These are phyloP conservation scores for Uria aalge DNA, from an alignment of 2,113 vertebrate genomes.

Conservation along the genomic window DNA sequence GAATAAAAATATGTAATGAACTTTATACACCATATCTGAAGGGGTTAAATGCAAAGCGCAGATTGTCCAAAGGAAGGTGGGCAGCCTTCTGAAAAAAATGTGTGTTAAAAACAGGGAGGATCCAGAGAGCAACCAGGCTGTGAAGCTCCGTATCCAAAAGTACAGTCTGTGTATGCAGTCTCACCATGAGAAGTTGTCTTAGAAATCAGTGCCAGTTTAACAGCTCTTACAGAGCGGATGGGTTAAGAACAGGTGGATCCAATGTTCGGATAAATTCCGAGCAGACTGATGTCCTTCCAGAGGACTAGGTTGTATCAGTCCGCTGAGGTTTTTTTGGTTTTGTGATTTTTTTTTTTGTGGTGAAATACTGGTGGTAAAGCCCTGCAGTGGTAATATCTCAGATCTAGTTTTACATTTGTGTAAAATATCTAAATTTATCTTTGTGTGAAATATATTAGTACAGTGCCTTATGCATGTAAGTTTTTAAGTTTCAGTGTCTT, in stretches of 20 bases:
- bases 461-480: neutral
- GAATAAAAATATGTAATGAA: neutral
- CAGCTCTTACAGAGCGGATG: neutral
- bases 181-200: neutral
- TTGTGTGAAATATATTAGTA: neutral
- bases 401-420: neutral
- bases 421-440: neutral
- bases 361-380: neutral
- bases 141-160: neutral
- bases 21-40: fast-evolving
- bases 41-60: neutral
- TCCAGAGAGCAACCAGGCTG: neutral
- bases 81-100: neutral
- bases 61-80: neutral
- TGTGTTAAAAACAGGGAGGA: neutral
- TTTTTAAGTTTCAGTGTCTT: neutral
- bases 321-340: neutral
- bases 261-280: neutral
- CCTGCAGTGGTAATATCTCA: neutral
- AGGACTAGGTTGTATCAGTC: fast-evolving
- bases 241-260: neutral
- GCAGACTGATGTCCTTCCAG: neutral
- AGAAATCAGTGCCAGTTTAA: too few species aligned
- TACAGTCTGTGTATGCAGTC: neutral
- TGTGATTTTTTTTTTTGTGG: neutral